These are phyloP conservation scores for Allobates femoralis DNA, from an alignment of 2,797 vertebrate genomes.

Conservation along the genomic window DNA sequence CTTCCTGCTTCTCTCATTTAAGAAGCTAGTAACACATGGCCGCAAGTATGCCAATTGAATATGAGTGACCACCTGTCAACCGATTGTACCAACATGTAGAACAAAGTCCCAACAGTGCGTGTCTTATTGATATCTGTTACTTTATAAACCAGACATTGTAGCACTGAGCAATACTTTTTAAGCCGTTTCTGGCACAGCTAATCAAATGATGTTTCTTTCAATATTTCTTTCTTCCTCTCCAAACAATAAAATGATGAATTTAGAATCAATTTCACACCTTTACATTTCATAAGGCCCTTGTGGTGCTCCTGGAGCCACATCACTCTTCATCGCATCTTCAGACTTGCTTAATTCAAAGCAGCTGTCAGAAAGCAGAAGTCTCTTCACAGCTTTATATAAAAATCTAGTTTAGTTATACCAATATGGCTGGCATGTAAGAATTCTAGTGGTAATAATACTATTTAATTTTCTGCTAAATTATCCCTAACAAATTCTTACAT, in stretches of 20 bases:
- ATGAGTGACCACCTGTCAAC: too few relatives aligned
- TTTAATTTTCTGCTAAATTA: background rate
- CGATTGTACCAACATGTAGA: too few relatives aligned
- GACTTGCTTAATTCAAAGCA: background rate
- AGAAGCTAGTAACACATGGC: too few relatives aligned
- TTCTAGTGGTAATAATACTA: background rate
- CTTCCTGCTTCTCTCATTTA: too few relatives aligned
- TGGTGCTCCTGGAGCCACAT: background rate
- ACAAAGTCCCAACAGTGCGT: too few relatives aligned
- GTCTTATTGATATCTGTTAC: conserved; percentile 30
- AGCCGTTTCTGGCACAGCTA: background rate
- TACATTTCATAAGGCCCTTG: background rate
- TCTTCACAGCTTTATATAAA: background rate
- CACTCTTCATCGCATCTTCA: background rate
- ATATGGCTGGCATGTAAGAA: background rate
- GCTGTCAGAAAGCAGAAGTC: background rate
- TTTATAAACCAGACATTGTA: conserved; percentile 3
- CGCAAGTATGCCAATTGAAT: too few relatives aligned
- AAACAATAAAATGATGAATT: background rate
- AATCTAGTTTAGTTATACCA: background rate
- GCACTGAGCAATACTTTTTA: conserved; percentile 14
- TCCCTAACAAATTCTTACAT: too few relatives aligned
- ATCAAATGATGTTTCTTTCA: background rate
- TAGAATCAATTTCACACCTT: background rate
- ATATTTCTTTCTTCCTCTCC: background rate